Evolutionary conservation across 1,140 invertebrate genomes (phyloP).

Genomic region (Macrotrachela quadricornifera): DNA sequence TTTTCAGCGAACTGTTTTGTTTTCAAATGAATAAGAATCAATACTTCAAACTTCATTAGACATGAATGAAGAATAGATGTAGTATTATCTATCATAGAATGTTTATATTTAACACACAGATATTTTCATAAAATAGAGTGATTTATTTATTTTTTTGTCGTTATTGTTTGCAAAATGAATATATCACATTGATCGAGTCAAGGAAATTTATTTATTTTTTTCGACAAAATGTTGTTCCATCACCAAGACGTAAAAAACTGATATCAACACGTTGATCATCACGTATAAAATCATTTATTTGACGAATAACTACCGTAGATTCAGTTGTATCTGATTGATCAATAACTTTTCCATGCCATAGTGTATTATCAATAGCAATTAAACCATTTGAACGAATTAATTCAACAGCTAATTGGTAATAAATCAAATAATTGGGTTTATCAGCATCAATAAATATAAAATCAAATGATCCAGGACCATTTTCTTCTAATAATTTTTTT

Average conservation of each 20-base stretch:
- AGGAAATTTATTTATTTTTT: constrained; percentile 4
- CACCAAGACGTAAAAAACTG: not conserved
- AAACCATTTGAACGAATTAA: constrained; percentile 27
- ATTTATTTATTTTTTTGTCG: too few relatives aligned
- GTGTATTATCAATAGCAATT: constrained; percentile 31
- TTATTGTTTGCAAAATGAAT: too few relatives aligned
- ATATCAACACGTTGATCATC: constrained; percentile 7
- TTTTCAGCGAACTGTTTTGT: too few relatives aligned
- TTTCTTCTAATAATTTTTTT: constrained; percentile 18
- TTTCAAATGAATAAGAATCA: too few relatives aligned
- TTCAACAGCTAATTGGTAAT: constrained; percentile 26
- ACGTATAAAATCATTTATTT: not conserved
- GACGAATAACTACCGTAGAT: not conserved
- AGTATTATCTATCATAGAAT: too few relatives aligned
- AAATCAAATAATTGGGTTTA: constrained; percentile 26
- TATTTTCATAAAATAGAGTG: too few relatives aligned
- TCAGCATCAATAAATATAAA: constrained; percentile 35
- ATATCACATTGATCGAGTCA: too few relatives aligned
- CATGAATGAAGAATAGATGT: too few relatives aligned
- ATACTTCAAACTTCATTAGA: too few relatives aligned
- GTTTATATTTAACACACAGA: too few relatives aligned
- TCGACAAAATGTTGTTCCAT: constrained; percentile 5
- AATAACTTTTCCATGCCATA: constrained; percentile 10
- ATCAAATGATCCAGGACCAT: constrained; percentile 27
- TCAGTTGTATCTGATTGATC: too few relatives aligned